Percentiles rank a stretch among this genome's conserved stretches.
phyloP scores from a whole-genome alignment of 1,140 invertebrate genomes.

The Drosophila sucinea region DNA sequence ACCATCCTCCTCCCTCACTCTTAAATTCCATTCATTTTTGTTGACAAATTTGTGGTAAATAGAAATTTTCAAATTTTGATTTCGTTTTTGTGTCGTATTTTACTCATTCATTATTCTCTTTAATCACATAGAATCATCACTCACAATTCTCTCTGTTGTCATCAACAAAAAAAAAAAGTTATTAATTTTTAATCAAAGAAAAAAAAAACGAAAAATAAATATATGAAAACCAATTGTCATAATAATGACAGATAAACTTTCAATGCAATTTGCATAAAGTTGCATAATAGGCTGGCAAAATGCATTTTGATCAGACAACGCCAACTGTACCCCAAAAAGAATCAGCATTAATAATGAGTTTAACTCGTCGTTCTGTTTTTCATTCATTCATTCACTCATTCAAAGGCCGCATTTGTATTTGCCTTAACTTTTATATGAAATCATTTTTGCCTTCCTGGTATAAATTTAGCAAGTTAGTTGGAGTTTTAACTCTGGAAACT shows the following conservation, averaged over 20 bases:
- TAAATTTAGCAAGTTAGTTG: too few relatives aligned
- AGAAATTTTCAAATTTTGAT: neutral
- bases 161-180: constrained; percentile 5
- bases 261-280: constrained; percentile 51
- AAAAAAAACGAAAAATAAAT: neutral
- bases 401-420: neutral
- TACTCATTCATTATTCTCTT: neutral
- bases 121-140: neutral
- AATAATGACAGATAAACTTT: constrained; percentile 61
- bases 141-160: neutral
- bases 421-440: neutral
- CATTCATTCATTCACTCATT: too few relatives aligned
- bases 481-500: too few relatives aligned
- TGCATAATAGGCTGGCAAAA: neutral
- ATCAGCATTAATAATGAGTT: neutral
- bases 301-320: neutral
- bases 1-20: neutral
- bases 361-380: neutral
- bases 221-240: constrained; percentile 38
- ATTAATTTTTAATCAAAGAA: constrained; percentile 30
- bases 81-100: neutral
- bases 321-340: neutral
- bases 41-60: constrained; percentile 4
- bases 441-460: too few relatives aligned
- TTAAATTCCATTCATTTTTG: neutral